A percentile compares a stretch with the other conserved stretches of the same genome.
These are phyloP conservation scores for Gallinago paraguaiae DNA, from an alignment of 2,113 vertebrate genomes.

Conservation along the genomic window DNA sequence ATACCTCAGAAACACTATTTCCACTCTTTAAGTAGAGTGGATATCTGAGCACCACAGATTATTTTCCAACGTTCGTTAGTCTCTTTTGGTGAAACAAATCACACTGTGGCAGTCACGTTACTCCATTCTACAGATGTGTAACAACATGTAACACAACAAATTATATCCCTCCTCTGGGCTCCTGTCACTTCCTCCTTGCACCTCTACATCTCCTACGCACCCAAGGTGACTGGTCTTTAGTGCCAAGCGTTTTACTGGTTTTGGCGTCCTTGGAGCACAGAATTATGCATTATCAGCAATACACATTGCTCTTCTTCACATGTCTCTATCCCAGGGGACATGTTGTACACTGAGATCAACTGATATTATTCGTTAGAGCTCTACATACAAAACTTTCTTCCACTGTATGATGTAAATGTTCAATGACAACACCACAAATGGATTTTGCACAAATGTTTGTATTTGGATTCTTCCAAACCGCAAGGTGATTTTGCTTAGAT, in stretches of 20 bases:
- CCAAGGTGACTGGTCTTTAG: background rate
- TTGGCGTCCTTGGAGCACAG: background rate
- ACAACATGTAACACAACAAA: background rate
- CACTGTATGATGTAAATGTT: no score
- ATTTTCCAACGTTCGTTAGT: accelerated
- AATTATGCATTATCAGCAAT: background rate
- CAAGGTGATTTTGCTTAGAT: background rate
- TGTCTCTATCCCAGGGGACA: background rate
- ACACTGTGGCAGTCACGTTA: background rate
- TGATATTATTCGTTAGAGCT: background rate
- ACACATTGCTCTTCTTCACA: background rate
- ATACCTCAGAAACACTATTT: background rate
- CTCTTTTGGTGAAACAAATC: background rate
- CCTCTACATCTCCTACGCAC: background rate
- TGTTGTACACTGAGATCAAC: background rate
- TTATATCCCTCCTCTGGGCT: background rate
- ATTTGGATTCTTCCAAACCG: background rate
- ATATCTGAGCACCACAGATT: background rate
- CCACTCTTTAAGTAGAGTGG: background rate
- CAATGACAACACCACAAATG: background rate
- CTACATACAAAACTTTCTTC: background rate
- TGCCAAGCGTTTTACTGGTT: background rate
- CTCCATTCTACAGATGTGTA: background rate
- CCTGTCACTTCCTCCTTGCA: background rate
- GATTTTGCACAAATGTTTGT: background rate